phyloP scores from a whole-genome alignment of 2,113 vertebrate genomes.

The Bubo blakistoni region DNA sequence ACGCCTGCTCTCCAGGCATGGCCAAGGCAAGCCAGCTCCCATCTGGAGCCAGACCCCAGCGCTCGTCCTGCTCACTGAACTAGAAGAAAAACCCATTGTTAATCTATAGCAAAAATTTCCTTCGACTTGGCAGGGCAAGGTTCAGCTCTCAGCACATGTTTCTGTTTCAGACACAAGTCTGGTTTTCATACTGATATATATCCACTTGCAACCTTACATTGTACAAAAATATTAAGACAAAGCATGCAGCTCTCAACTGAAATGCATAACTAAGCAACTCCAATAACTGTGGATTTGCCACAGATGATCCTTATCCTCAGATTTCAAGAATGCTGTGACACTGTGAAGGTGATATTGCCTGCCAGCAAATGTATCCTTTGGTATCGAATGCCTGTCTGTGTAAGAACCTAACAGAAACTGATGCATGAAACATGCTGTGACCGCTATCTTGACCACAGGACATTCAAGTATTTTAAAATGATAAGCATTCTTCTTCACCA shows the following conservation, averaged over 20 bases:
- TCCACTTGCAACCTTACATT: neutral
- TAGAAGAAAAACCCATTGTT: neutral
- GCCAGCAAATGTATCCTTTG: neutral
- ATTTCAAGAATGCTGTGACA: neutral
- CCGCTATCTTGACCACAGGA: neutral
- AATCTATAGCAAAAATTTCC: neutral
- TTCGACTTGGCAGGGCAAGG: neutral
- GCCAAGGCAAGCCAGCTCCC: neutral
- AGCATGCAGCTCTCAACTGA: neutral
- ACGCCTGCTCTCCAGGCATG: rapidly evolving
- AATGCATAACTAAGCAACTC: neutral
- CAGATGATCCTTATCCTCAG: rapidly evolving
- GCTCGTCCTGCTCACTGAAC: neutral
- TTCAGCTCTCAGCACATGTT: neutral
- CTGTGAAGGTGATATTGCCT: neutral
- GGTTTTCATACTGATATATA: neutral
- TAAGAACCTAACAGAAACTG: neutral
- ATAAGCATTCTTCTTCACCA: neutral
- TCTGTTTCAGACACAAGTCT: neutral
- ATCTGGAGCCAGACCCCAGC: neutral
- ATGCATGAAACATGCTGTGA: neutral
- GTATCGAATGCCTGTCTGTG: rapidly evolving
- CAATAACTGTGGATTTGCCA: neutral
- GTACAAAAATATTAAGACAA: neutral
- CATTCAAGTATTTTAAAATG: neutral